A percentile compares a stretch with the other conserved stretches of the same genome.
Evolutionary conservation across 2,113 vertebrate species (phyloP).

Genomic region (Lutjanus erythropterus): DNA sequence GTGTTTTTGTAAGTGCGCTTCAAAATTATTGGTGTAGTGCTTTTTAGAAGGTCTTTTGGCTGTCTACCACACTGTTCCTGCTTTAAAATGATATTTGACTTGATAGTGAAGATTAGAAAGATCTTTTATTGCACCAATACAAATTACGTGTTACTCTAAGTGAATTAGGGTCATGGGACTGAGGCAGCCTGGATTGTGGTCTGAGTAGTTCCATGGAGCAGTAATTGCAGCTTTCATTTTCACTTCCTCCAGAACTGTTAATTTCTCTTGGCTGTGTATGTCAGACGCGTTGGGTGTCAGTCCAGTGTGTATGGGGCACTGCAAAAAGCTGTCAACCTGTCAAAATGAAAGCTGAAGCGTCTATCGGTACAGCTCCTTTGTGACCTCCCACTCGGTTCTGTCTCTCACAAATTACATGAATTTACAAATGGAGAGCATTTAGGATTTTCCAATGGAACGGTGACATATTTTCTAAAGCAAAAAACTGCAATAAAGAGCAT

Average conservation of each 20-base stretch:
- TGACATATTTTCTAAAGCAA: not conserved
- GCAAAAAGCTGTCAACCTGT: slow-evolving; percentile 33
- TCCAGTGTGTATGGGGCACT: slow-evolving; percentile 19
- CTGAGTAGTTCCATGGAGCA: slow-evolving; percentile 32
- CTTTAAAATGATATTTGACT: not conserved
- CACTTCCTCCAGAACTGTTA: slow-evolving; percentile 41
- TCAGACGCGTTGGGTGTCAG: slow-evolving; percentile 12
- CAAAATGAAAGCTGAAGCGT: slow-evolving; percentile 24
- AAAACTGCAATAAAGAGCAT: not conserved
- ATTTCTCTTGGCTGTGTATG: slow-evolving; percentile 41
- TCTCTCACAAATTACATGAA: slow-evolving; percentile 20
- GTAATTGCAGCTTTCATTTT: slow-evolving; percentile 59
- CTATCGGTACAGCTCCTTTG: not conserved
- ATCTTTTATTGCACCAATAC: slow-evolving; percentile 46
- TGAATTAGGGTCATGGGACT: slow-evolving; percentile 54
- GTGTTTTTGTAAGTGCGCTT: slow-evolving; percentile 24
- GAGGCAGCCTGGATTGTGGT: slow-evolving; percentile 37
- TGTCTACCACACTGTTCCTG: slow-evolving; percentile 3
- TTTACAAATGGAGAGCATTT: slow-evolving; percentile 9
- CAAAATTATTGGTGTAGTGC: slow-evolving; percentile 9
- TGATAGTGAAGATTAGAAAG: slow-evolving; percentile 24
- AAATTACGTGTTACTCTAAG: slow-evolving; percentile 59
- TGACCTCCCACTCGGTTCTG: not conserved
- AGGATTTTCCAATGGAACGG: not conserved
- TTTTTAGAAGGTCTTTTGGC: slow-evolving; percentile 32